Evolutionary conservation across 1,140 invertebrate species (phyloP), one percentile per base, ranked within the genome.

Genomic region (Atta texana): DNA sequence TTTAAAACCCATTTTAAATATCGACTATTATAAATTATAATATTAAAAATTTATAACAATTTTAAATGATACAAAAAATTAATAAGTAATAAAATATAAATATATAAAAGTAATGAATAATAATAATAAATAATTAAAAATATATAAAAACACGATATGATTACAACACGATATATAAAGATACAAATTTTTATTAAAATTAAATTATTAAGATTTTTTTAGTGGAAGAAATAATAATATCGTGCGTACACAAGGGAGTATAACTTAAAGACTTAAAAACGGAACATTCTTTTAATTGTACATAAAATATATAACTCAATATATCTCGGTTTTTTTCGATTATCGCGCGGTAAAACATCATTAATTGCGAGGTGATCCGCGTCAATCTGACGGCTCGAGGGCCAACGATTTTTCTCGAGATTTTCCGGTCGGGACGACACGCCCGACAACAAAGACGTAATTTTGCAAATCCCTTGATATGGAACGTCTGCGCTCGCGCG

Each of bases 391-490:
- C 53, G 1, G 68, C 39, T 49, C 18, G 24, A 10, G 31, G 31
- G 21, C 21, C 39, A 4, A 55, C 18, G 39, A 75, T 74, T 84
- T 61, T 75, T 84, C 80, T 74, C 5, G 80, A 75, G 80, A 74
- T 82, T 82, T 82, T 72, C 68, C 39, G 31, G 28, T 18, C 31
- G 55, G 24, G 31, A 44, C 51, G 34, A 3, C 24, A 7, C 39
- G 44, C 39, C 28, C 49, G 34, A 59, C 86, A 89, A 93, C 88
- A 91, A 91, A 92, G 57, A 88, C 86, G 86, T 92, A 93, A 92
- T 92, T 91, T 93, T 91, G 89, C 90, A 94, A 93, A 94, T 94
- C 93, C 90, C n/a, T 31, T 91, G 92, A 94, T 92, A 92, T 89
- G 87, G 75, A 59, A 39, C 69, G 66, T 49, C 39, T 39, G 28